Evolutionary conservation across 2,888 invertebrate species (phyloP).

Genomic region (Neria commutata): DNA sequence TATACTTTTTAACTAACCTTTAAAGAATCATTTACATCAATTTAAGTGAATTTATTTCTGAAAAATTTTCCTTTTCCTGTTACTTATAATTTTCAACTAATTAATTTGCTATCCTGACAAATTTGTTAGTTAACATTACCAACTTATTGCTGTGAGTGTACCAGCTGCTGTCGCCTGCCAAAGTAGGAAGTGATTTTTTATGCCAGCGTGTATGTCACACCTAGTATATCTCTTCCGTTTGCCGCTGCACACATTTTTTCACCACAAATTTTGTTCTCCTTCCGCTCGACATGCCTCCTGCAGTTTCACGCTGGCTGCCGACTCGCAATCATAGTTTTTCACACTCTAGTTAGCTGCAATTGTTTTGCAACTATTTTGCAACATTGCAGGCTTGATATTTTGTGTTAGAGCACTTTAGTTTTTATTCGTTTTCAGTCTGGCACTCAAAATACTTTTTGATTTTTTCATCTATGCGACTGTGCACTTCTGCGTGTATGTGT

Average conservation of each 20-base stretch:
- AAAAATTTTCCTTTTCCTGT: too few species aligned
- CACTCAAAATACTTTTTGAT: not conserved
- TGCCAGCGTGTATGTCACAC: too few species aligned
- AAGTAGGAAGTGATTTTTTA: too few species aligned
- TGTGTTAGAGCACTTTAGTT: constrained; percentile 7
- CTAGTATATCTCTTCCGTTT: not conserved
- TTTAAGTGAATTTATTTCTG: too few species aligned
- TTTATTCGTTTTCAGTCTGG: not conserved
- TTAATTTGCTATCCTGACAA: too few species aligned
- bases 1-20: too few species aligned
- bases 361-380: too few species aligned
- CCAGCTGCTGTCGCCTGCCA: too few species aligned
- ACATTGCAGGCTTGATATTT: not conserved
- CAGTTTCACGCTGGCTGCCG: not conserved
- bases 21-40: too few species aligned
- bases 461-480: constrained; percentile 20
- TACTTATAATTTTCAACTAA: too few species aligned
- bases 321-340: constrained; percentile 51
- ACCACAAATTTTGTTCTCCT: not conserved
- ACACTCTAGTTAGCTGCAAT: constrained; percentile 54
- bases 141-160: too few species aligned
- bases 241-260: not conserved
- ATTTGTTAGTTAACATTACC: too few species aligned
- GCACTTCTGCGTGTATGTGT: not conserved
- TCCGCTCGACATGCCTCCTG: not conserved